Base-by-base conservation (phyloP, 1,140 invertebrate genomes). In the Frieseomelitta varia region DNA sequence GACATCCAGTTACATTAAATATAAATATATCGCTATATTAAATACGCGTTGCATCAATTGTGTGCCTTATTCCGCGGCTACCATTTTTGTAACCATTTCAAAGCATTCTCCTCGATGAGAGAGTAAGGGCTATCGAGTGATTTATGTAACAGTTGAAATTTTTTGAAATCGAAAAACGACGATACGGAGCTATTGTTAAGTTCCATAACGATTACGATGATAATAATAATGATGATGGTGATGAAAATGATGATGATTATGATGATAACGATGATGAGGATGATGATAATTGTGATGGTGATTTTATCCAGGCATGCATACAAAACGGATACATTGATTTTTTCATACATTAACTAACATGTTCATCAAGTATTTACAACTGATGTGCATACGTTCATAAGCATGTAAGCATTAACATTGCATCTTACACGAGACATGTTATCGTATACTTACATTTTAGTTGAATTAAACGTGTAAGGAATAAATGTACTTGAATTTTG, bases 51-150 rank as follows among this genome's bases (percentile, higher is more conserved):
- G 93, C 93, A 95, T 94, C 92, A 94, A 94, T 93, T 93, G 94
- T 95, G 94, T 95, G 94, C 94, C 94, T 95, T 95, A 95, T 94
- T 93, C 92, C 91, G 94, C 93, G 93, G 93, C 94, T 93, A 92
- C 92, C 93, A 94, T 94, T 95, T 93, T 93, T 94, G 91, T 93
- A 94, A 93, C 88, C 90, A 91, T 91, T 93, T 91, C 89, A 92
- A 85, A 91, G 90, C 89, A 85, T 78, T 78, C 85, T 79, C 69
- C 85, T 81, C 65, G 75, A 81, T 71, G 51, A 73, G 61, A 81
- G n/a, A 63, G 34, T 39, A 73, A 61, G 17, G 55, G 71, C 61
- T 75, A 77, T 79, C 72, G 69, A 63, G 63, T 34, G 84, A 73
- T 58, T 69, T 61, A 30, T 51, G 27, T 39, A 61, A 69, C 55